Base-by-base conservation (phyloP, 1,140 invertebrate species). In the Drosophila equinoxialis region DNA sequence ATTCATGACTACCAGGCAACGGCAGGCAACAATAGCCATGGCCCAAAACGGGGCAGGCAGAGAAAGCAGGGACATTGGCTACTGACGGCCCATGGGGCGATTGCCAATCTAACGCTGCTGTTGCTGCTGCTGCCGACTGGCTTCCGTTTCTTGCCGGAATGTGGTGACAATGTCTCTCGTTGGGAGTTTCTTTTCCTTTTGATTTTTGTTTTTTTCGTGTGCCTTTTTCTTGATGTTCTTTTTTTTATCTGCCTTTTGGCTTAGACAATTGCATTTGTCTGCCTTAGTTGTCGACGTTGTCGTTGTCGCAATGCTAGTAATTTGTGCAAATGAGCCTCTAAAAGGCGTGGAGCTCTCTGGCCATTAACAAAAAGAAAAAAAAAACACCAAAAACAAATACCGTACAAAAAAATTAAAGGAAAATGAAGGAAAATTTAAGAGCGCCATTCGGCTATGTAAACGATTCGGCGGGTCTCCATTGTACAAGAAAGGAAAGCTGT, bases 291-390 rank as follows among this genome's bases (percentile, higher is more conserved):
- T 54, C 65, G 23, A 39, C 37, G 65, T 74, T 63, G 74, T 55
- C 78, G 42, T 77, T 86, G 82, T 86, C 76, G 83, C 83, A 87
- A 87, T 86, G 83, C 74, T 69, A 83, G 83, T 86, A 86, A 86
- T 86, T 86, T 86, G 83, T 86, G 83, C 83, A 86, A 86, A 86
- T 86, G 83, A 86, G 83, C 83, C 83, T 89, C 79, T 79, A 79
- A 86, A 86, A 79, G 71, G 82, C 82, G 68, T 68, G 73, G 68
- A 68, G 71, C 75, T 65, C 61, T 60, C 68, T 55, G 35, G 78
- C 59, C 71, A 61, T 71, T 59, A 70, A 63, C 42, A 62, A 48
- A 58, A 67, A 45, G 7, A 45, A 42, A 65, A 20, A 39, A 54
- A 64, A 63, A 61, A 61, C 10, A 71, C 66, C 67, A 74, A 68